These are phyloP conservation scores for Manis pentadactyla DNA, from an alignment of 2,797 vertebrate species.

Conservation along the genomic window DNA sequence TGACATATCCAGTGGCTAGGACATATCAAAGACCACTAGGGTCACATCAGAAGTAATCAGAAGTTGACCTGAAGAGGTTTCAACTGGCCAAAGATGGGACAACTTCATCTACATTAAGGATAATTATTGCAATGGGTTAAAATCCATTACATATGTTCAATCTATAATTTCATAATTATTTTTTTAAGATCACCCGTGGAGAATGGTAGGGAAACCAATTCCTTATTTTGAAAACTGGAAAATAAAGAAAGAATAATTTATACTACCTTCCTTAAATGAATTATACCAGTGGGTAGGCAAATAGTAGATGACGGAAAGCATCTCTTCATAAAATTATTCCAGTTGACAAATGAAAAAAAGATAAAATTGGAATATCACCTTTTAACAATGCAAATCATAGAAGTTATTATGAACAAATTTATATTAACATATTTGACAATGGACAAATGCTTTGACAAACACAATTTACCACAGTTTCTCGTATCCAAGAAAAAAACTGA, in stretches of 20 bases:
- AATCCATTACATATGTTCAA: neutral
- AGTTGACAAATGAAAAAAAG: neutral
- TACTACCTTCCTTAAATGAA: neutral
- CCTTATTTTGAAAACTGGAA: neutral
- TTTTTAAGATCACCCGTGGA: neutral
- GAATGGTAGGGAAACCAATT: neutral
- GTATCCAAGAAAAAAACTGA: neutral
- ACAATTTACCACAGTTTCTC: neutral
- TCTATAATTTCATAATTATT: neutral
- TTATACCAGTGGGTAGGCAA: neutral
- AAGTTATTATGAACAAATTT: neutral
- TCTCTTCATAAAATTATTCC: neutral
- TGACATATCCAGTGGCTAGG: neutral
- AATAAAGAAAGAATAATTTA: neutral
- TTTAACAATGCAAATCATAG: neutral
- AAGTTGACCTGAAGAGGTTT: neutral
- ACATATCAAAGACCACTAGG: neutral
- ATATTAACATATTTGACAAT: neutral
- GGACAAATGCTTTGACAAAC: neutral
- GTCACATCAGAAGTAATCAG: neutral
- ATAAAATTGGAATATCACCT: neutral
- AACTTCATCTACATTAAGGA: neutral
- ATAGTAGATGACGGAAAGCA: neutral
- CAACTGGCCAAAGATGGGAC: neutral
- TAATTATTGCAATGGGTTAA: neutral